Evolutionary conservation across 2,888 invertebrate genomes (phyloP).

Genomic region (Cartodere bifasciata): DNA sequence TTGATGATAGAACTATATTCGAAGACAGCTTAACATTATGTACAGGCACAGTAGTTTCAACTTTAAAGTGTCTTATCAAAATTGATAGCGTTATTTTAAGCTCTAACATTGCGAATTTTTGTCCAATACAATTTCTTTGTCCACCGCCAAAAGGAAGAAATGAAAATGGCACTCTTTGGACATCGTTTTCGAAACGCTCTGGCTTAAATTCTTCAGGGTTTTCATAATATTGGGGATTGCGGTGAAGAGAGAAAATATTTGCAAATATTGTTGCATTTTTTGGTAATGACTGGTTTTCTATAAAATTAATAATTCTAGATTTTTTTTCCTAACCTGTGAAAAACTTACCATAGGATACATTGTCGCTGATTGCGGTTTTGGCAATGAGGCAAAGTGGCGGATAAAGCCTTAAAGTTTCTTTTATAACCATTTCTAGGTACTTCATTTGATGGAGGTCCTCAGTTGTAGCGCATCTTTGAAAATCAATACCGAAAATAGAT

Average conservation of each 20-base stretch:
- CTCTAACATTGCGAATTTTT: constrained; percentile 41
- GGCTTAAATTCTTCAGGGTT: constrained; percentile 41
- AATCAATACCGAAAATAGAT: constrained; percentile 24
- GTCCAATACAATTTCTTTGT: constrained; percentile 46
- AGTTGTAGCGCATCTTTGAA: constrained; percentile 8
- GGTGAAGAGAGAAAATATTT: too few species aligned
- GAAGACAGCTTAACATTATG: constrained; percentile 11
- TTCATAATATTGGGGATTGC: constrained; percentile 37
- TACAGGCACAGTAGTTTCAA: constrained; percentile 15
- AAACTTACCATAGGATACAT: too few species aligned
- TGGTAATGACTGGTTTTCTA: too few species aligned
- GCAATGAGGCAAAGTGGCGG: too few species aligned
- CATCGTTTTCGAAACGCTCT: constrained; percentile 36
- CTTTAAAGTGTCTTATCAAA: constrained; percentile 38
- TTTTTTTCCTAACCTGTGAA: too few species aligned
- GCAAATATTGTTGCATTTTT: too few species aligned
- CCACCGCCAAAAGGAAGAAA: constrained; percentile 50
- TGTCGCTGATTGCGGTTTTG: too few species aligned
- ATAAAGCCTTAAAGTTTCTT: constrained; percentile 37
- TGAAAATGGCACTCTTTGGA: constrained; percentile 35
- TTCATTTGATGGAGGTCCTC: constrained; percentile 39
- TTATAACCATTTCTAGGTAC: constrained; percentile 40
- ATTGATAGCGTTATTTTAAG: constrained; percentile 41
- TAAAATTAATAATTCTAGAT: too few species aligned
- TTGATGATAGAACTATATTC: constrained; percentile 9